These are phyloP conservation scores for Zalophus californianus DNA, from an alignment of 2,797 vertebrate genomes.

Conservation along the genomic window DNA sequence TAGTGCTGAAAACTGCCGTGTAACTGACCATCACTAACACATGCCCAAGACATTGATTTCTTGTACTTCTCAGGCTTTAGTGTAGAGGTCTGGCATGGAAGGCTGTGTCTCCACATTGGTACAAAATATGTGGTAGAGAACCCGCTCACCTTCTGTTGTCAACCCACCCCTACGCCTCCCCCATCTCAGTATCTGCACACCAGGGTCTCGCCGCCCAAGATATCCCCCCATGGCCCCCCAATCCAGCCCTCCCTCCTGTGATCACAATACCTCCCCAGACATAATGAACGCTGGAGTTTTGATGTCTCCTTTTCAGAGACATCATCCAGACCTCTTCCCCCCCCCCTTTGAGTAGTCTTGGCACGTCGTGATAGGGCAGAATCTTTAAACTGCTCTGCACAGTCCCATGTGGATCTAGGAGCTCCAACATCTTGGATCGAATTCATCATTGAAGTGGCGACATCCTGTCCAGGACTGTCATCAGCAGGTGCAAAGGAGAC, in stretches of 20 bases:
- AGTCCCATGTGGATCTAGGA: accelerated
- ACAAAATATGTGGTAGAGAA: not conserved
- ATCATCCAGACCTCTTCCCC: not conserved
- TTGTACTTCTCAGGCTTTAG: accelerated
- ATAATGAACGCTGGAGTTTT: accelerated
- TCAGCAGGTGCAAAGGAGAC: accelerated
- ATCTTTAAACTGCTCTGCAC: not conserved
- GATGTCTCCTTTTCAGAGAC: accelerated
- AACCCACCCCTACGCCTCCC: too few species aligned
- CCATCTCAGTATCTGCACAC: accelerated
- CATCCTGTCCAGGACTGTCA: accelerated
- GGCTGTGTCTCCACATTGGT: accelerated
- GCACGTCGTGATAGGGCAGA: accelerated
- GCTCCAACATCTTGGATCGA: accelerated
- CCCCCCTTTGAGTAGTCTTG: accelerated
- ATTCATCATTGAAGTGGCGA: accelerated
- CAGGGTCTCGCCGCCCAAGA: accelerated
- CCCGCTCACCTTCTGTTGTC: too few species aligned
- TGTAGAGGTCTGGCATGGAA: not conserved
- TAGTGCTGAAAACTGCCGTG: not conserved
- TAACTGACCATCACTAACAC: not conserved
- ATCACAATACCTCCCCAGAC: accelerated
- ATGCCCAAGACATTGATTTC: not conserved
- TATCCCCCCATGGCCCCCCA: accelerated
- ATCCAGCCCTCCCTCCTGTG: not conserved